Base-by-base conservation (phyloP, 1,140 invertebrate species). In the Dolichoris vasculosae region DNA sequence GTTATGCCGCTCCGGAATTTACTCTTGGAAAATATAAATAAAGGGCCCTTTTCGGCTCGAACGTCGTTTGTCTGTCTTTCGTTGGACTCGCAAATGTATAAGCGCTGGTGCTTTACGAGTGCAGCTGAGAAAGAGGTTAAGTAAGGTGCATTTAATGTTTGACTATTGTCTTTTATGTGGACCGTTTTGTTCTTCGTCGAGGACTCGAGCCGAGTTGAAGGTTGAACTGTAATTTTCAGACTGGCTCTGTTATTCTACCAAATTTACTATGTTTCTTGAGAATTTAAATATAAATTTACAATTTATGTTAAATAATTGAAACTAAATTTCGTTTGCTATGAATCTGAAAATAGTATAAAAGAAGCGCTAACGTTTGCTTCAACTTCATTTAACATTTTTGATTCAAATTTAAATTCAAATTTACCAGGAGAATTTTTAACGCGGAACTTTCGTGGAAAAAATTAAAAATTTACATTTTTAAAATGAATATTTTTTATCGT, bases 1-100 rank as follows among this genome's bases (percentile, higher is more conserved):
- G 40, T 85, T 81, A 85, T 30, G 43, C 59, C 59, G 26, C 6
- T 26, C 32, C n/a, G 77, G 77, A 46, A 67, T 82, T 82, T 46
- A 48, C 55, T 67, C 48, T 82, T 32, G 43, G 48, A 82, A 82
- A 82, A 73, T 82, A 82, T 82, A 71, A 71, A 82, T 71, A 82
- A 82, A 73, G 69, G 51, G 46, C 75, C 26, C 40, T 46, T 75
- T 75, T 75, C 38, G 71, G 67, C 67, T 38, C 35, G 32, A 38
- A 59, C 23, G 32, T 69, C 35, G 6, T 69, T 38, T 38, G 8
- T 73, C 69, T n/a, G 23, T n/a, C 26, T 73, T 73, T 73, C 40
- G 11, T 26, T n/a, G 26, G 8, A 43, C 46, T 20, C 13, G 15
- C 9, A 48, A 77, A 77, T 77, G 6, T 51, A 77, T 77, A 26